These are phyloP conservation scores for Engraulis encrasicolus DNA, from an alignment of 2,113 vertebrate genomes.

Conservation along the genomic window DNA sequence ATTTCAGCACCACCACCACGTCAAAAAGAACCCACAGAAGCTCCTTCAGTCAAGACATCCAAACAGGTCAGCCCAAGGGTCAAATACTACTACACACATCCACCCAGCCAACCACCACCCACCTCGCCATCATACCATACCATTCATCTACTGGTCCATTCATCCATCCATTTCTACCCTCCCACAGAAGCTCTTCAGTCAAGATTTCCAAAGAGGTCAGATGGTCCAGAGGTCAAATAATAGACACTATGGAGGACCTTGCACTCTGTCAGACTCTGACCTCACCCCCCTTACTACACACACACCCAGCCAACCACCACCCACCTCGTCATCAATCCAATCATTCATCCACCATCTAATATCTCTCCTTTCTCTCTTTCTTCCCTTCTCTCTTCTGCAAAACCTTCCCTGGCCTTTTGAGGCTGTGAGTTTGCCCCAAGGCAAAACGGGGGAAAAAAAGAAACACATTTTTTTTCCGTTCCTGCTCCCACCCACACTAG, in stretches of 20 bases:
- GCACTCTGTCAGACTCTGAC: background rate
- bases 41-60: background rate
- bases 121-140: too few species aligned
- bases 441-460: too few species aligned
- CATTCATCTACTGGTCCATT: too few species aligned
- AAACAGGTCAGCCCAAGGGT: background rate
- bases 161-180: too few species aligned
- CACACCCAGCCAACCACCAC: too few species aligned
- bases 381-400: background rate
- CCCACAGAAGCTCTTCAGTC: background rate
- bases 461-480: too few species aligned
- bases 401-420: background rate
- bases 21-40: background rate
- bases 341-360: too few species aligned
- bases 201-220: background rate
- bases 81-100: too few species aligned
- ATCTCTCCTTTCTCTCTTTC: background rate
- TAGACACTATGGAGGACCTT: background rate
- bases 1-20: background rate
- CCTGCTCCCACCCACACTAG: background rate
- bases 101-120: too few species aligned
- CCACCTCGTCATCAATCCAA: too few species aligned
- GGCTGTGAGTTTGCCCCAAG: background rate
- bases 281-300: background rate
- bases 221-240: background rate